Conservation (phyloP, 2,113 vertebrate genomes). For the Scatophagus argus region DNA sequence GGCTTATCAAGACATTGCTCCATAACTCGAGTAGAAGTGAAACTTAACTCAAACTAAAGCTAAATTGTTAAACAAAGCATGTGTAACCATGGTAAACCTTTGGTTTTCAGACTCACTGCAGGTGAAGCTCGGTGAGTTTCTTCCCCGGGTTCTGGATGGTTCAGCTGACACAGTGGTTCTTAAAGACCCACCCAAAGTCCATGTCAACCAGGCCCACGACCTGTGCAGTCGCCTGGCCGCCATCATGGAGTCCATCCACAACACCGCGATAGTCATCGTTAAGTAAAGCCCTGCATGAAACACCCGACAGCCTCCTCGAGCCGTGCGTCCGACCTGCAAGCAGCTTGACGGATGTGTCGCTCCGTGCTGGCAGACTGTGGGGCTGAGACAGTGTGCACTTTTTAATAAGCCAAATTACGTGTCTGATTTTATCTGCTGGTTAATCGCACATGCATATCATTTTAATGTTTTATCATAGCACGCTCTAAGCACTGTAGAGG, state of each 20-base stretch:
- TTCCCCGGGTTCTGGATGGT: slow-evolving; percentile 94
- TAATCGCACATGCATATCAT: slow-evolving; percentile 16
- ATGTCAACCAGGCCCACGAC: slow-evolving; percentile 91
- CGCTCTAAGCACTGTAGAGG: neutral
- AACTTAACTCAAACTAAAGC: no score
- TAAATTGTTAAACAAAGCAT: no score
- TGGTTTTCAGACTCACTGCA: slow-evolving; percentile 87
- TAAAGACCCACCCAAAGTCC: slow-evolving; percentile 95
- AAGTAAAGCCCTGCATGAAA: slow-evolving; percentile 76
- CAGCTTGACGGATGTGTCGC: neutral
- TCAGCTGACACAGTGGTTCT: slow-evolving; percentile 89
- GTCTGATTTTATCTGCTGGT: slow-evolving; percentile 9
- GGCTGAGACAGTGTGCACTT: neutral
- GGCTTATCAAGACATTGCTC: no score
- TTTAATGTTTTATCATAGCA: slow-evolving; percentile 8
- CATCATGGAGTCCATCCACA: slow-evolving; percentile 95
- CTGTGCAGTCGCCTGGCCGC: slow-evolving; percentile 94
- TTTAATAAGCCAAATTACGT: neutral
- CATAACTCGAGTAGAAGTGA: no score
- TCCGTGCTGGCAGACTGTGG: neutral
- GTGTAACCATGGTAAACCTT: no score
- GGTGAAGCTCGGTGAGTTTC: slow-evolving; percentile 90
- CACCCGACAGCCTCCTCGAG: neutral
- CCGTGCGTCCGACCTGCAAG: neutral
- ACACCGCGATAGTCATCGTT: slow-evolving; percentile 86